Base-by-base conservation (phyloP, 2,797 vertebrate genomes). In the Sebastes oblongus region DNA sequence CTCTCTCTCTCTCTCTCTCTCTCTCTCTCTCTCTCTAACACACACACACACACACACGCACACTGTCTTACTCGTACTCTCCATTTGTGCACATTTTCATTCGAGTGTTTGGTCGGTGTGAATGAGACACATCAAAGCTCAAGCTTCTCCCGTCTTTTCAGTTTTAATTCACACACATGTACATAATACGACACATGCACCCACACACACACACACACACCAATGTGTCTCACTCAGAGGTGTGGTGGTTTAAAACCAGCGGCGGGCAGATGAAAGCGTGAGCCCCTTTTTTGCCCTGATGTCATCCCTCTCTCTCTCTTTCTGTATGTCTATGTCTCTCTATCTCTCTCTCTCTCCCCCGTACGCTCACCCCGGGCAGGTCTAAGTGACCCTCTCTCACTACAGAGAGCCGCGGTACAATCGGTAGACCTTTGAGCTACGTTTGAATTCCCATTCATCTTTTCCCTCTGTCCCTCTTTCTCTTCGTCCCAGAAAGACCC, bases 51-150 rank as follows among this genome's bases (percentile, higher is more conserved):
- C 64, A 55, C 30, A 59, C 77, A 46, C 76, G 20, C 77, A 20
- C 71, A 61, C 79, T 20, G 16, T 83, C 87, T 83, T 82, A 76
- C 71, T 50, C 72, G 86, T 55, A 83, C 85, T 88, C 88, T 89
- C 80, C 68, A 83, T 85, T 91, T 68, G 83, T 83, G 81, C 93
- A 90, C 92, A 91, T 91, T 91, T 72, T 95, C 92, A 95, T 93
- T 96, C 69, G 89, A 96, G 94, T 95, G 86, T 94, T 94, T 95
- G 82, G 90, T 95, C 66, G 70, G 91, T 93, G 93, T 96, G 95
- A 97, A 96, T 95, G 93, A 89, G 91, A 86, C 92, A 97, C 96
- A 97, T 98, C 97, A 98, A 98, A 97, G 96, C 93, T 88, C 36
- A 42, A 75, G 88, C 90, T 89, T 93, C 80, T 92, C 92, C 94